A percentile compares a stretch with the other conserved stretches of the same genome.
These are phyloP conservation scores for Apantesis nais DNA, from an alignment of 2,888 invertebrate species.

Conservation along the genomic window DNA sequence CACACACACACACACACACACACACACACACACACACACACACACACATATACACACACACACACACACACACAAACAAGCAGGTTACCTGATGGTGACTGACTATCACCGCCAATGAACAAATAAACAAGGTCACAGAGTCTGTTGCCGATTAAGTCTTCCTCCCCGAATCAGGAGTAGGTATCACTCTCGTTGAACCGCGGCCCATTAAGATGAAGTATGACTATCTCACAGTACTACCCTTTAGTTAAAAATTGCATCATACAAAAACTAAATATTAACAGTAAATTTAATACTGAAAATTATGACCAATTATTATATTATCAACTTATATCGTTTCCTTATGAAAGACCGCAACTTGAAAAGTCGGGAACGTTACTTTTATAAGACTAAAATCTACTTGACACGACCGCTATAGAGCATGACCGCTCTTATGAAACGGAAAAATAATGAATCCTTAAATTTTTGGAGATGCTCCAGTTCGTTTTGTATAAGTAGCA, in stretches of 20 bases:
- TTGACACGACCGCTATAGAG: constrained; percentile 47
- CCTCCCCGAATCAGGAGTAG: neutral
- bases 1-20: too few species aligned
- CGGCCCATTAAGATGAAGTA: neutral
- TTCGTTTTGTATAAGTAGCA: constrained; percentile 54
- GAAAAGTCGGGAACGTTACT: constrained; percentile 35
- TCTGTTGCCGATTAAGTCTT: too few species aligned
- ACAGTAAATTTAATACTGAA: neutral
- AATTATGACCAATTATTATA: neutral
- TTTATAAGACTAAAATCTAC: constrained; percentile 51
- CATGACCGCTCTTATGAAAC: constrained; percentile 52
- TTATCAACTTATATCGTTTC: constrained; percentile 1
- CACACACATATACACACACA: too few species aligned
- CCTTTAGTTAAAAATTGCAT: neutral
- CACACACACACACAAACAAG: too few species aligned
- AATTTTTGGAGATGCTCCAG: constrained; percentile 56
- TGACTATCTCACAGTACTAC: neutral
- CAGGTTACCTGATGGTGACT: too few species aligned
- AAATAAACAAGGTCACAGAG: too few species aligned
- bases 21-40: too few species aligned
- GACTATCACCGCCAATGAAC: too few species aligned
- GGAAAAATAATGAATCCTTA: constrained; percentile 58
- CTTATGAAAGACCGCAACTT: constrained; percentile 5
- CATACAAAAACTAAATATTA: neutral
- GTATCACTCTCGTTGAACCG: neutral